Evolutionary conservation across 2,113 vertebrate species (phyloP), one percentile per base, ranked within the genome.

Genomic region (Climacteris rufus): DNA sequence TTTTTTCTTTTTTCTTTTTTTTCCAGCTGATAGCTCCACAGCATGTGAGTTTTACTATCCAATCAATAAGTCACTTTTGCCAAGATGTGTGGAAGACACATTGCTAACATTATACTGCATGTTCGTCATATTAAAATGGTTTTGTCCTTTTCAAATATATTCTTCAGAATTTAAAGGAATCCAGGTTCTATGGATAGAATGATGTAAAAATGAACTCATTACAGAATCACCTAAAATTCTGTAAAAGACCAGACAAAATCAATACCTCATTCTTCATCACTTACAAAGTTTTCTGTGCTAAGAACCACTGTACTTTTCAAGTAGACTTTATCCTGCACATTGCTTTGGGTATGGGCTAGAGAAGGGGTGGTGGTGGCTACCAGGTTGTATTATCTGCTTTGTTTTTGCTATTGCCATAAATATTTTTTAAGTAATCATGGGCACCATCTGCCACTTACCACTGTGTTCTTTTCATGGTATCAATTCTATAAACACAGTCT

Each of bases 401-500:
- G 94, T 86, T 92, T 96, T 95, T 95, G 71, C 68, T 91, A 85
- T 74, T 96, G 83, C 94, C 88, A 96, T 80, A 95, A 97, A 96
- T 96, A 95, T 96, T 94, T 95, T 95, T 91, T 33, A 90, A 97
- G 84, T 66, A 93, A 91, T 68, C 80, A 82, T 81, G 49, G 8
- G 63, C 89, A 95, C 94, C 95, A 97, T 95, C 93, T 97, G 94
- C 80, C 84, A 94, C 87, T 81, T 83, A 76, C 45, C 87, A 90
- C 91, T 90, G 86, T 93, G 93, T 87, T 93, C 89, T 94, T 96
- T 97, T 96, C 74, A 69, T 69, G 88, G 90, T 89, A 68, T 96
- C 93, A 93, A 76, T 94, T 82, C 74, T 79, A 88, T 82, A 97
- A 96, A 96, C 96, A 97, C 89, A 96, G 93, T 85, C 94, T 97